Evolutionary conservation across 2,888 invertebrate species (phyloP).

Genomic region (Eristalis pertinax): DNA sequence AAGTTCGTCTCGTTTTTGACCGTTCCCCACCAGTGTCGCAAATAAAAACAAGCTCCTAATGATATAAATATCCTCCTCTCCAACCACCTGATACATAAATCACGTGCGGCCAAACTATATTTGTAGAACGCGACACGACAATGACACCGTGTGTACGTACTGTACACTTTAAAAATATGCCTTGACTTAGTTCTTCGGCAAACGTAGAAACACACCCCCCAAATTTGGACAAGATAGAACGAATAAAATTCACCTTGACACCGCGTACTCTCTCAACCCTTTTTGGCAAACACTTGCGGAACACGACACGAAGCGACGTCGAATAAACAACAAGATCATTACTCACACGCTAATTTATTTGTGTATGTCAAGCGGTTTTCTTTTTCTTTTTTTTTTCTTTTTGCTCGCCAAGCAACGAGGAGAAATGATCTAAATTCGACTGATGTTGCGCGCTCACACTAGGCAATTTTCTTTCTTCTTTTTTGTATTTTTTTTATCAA

Average conservation of each 20-base stretch:
- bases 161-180: neutral
- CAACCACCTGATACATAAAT: constrained; percentile 68
- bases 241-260: constrained; percentile 47
- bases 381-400: neutral
- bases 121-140: neutral
- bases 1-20: neutral
- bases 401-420: neutral
- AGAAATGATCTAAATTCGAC: neutral
- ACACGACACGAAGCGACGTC: neutral
- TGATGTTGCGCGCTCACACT: constrained; percentile 3
- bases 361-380: constrained; percentile 1
- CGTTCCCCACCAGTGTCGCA: neutral
- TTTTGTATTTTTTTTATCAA: constrained; percentile 28
- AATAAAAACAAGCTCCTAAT: constrained; percentile 25
- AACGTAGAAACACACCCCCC: constrained; percentile 47
- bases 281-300: constrained; percentile 25
- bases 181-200: neutral
- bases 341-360: constrained; percentile 27
- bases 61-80: constrained; percentile 10
- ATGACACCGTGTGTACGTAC: neutral
- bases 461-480: constrained; percentile 15
- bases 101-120: constrained; percentile 57
- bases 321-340: constrained; percentile 20
- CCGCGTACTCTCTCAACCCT: constrained; percentile 46
- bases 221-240: constrained; percentile 12